phyloP scores from a whole-genome alignment of 2,888 invertebrate genomes.

The Drosophila mercatorum region DNA sequence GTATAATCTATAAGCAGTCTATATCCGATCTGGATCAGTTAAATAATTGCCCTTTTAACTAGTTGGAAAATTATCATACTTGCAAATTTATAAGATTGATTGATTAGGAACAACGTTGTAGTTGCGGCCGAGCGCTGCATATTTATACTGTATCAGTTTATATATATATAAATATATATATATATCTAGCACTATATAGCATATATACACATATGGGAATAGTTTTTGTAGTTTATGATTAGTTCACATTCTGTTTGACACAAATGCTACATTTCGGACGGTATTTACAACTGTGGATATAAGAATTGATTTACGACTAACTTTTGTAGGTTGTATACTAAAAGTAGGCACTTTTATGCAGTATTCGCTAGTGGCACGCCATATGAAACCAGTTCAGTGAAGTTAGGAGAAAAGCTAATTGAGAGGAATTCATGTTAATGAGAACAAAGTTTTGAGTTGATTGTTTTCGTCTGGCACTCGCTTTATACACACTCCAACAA shows the following conservation, averaged over 20 bases:
- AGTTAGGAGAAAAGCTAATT: constrained; percentile 3
- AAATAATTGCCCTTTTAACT: constrained; percentile 47
- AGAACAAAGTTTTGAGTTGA: constrained; percentile 12
- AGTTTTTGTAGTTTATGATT: constrained; percentile 31
- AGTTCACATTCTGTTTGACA: constrained; percentile 56
- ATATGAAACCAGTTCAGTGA: constrained; percentile 51
- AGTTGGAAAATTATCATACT: constrained; percentile 60
- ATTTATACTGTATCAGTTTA: constrained; percentile 37
- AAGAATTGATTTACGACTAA: constrained; percentile 41
- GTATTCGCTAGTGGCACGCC: constrained; percentile 57
- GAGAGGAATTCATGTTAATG: constrained; percentile 6
- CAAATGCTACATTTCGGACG: constrained; percentile 63
- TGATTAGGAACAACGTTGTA: constrained; percentile 36
- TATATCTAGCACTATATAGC: constrained; percentile 21
- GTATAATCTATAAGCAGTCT: constrained; percentile 78
- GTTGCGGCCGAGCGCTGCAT: constrained; percentile 14
- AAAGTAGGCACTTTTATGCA: constrained; percentile 46
- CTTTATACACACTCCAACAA: constrained; percentile 26
- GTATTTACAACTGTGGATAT: constrained; percentile 34
- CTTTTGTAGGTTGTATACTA: constrained; percentile 60
- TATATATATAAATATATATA: constrained; percentile 21
- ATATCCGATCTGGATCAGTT: not conserved
- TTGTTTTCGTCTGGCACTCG: constrained; percentile 12
- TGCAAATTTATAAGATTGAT: constrained; percentile 70
- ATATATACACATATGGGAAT: constrained; percentile 15